phyloP scores from a whole-genome alignment of 2,888 invertebrate genomes.

The Volucella zonaria region DNA sequence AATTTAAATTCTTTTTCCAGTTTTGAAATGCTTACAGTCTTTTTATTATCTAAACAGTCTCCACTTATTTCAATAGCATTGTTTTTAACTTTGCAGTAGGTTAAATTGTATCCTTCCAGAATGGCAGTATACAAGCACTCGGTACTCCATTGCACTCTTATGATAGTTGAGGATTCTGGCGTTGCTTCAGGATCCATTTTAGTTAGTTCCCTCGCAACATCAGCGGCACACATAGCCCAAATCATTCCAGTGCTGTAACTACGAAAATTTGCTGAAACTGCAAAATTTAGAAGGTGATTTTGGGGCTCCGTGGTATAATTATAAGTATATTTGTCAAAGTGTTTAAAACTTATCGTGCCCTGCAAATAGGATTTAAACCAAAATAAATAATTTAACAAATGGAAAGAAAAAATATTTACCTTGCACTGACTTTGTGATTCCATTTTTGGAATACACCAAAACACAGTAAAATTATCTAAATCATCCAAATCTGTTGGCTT shows the following conservation, averaged over 20 bases:
- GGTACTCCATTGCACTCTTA: constrained; percentile 89
- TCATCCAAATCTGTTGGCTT: constrained; percentile 82
- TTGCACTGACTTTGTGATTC: constrained; percentile 86
- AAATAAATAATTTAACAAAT: neutral
- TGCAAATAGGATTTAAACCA: constrained; percentile 75
- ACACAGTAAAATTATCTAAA: constrained; percentile 90
- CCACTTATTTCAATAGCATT: constrained; percentile 41
- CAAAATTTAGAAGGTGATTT: constrained; percentile 86
- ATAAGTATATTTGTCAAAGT: constrained; percentile 81
- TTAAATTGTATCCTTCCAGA: constrained; percentile 89
- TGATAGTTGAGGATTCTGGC: constrained; percentile 78
- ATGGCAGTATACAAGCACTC: constrained; percentile 90
- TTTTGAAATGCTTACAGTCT: constrained; percentile 76
- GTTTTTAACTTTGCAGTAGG: constrained; percentile 87
- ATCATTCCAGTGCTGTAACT: constrained; percentile 91
- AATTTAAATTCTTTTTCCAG: constrained; percentile 83
- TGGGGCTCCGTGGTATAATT: constrained; percentile 83
- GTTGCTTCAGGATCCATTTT: constrained; percentile 79
- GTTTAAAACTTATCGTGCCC: constrained; percentile 86
- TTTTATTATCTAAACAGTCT: constrained; percentile 15
- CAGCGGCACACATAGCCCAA: constrained; percentile 88
- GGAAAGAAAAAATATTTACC: constrained; percentile 76
- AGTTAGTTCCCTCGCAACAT: constrained; percentile 78
- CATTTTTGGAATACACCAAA: constrained; percentile 88
- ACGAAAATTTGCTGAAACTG: constrained; percentile 90